These are phyloP conservation scores for Aldabrachelys gigantea DNA, from an alignment of 2,113 vertebrate species.

Conservation along the genomic window DNA sequence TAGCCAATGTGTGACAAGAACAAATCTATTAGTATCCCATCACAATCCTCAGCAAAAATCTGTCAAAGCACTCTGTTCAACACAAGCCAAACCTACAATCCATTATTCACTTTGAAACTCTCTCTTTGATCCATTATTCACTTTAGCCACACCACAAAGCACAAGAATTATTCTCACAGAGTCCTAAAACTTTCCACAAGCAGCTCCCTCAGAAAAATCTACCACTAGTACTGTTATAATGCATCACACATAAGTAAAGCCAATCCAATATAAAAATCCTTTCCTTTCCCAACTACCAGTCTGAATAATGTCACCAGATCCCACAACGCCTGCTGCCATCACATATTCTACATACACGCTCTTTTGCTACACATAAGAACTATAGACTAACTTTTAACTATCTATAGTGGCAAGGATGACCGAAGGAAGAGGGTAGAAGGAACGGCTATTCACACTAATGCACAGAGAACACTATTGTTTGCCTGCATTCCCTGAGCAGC, in stretches of 20 bases:
- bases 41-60: background rate
- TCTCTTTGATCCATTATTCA: background rate
- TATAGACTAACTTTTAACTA: background rate
- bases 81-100: background rate
- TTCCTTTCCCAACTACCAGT: background rate
- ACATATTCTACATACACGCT: background rate
- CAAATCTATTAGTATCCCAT: background rate
- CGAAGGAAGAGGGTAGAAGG: background rate
- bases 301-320: background rate
- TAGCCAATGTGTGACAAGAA: background rate
- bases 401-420: background rate
- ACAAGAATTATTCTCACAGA: background rate
- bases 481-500: background rate
- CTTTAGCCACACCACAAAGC: background rate
- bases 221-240: background rate
- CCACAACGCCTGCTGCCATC: background rate
- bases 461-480: background rate
- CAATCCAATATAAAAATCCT: background rate
- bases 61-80: background rate
- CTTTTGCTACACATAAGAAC: background rate
- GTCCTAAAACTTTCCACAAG: background rate
- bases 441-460: background rate
- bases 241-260: background rate
- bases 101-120: background rate
- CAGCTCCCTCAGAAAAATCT: background rate